These are phyloP conservation scores for Pipa parva DNA, from an alignment of 2,113 vertebrate species.

Conservation along the genomic window DNA sequence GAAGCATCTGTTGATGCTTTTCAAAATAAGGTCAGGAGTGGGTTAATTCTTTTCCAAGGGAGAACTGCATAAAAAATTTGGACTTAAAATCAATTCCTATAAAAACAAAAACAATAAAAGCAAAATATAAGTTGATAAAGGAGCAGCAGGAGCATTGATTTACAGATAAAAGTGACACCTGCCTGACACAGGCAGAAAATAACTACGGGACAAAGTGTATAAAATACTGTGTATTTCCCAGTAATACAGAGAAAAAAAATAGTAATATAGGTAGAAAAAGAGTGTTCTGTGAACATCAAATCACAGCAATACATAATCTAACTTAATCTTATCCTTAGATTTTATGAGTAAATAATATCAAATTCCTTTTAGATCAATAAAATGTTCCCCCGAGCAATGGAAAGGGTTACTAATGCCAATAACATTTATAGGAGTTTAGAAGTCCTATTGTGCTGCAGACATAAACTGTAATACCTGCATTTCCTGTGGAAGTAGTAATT, in stretches of 20 bases:
- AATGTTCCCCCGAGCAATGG: background rate
- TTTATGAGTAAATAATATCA: conserved; percentile 11
- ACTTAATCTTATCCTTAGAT: conserved; percentile 10
- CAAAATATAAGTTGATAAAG: conserved; percentile 39
- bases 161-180: conserved; percentile 39
- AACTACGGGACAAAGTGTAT: conserved; percentile 19
- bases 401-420: too few relatives aligned
- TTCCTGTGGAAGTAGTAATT: too few relatives aligned
- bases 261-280: too few relatives aligned
- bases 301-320: conserved; percentile 12
- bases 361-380: conserved; percentile 10
- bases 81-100: conserved; percentile 38
- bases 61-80: conserved; percentile 17
- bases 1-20: too few relatives aligned
- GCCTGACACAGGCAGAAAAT: conserved; percentile 32
- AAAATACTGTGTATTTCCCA: background rate
- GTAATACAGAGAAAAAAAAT: conserved; percentile 24
- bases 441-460: too few relatives aligned
- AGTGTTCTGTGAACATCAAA: conserved; percentile 18
- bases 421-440: too few relatives aligned
- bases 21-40: background rate
- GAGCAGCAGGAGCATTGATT: conserved; percentile 32
- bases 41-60: conserved; percentile 16
- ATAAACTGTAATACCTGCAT: too few relatives aligned
- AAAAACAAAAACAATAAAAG: conserved; percentile 34